Conservation (phyloP, 2,113 vertebrate genomes). For the Apodemus sylvaticus region DNA sequence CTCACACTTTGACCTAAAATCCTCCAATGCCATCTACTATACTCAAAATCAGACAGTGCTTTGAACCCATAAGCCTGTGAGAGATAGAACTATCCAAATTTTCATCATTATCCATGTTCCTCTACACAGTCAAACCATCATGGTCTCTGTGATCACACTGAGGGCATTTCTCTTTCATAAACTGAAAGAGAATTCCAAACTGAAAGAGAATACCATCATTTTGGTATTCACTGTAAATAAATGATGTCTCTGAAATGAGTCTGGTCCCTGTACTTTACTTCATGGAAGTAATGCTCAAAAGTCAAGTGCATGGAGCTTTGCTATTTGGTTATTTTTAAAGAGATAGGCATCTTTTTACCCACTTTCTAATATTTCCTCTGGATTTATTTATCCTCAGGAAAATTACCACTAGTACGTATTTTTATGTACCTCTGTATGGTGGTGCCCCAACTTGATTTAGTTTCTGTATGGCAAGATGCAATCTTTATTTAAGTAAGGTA, state of each 20-base stretch:
- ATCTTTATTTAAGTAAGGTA: neutral
- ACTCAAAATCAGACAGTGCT: neutral
- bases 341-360: neutral
- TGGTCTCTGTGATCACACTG: neutral
- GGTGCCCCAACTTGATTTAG: neutral
- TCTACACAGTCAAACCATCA: neutral
- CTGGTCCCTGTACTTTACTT: neutral
- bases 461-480: neutral
- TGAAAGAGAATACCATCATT: too few species aligned
- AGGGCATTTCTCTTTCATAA: neutral
- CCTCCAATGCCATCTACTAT: neutral
- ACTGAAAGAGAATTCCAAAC: too few species aligned
- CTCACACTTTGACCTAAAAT: neutral
- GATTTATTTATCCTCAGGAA: neutral
- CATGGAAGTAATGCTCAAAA: neutral
- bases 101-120: neutral
- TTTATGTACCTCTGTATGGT: neutral
- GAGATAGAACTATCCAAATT: neutral
- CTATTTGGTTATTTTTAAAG: neutral
- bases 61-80: neutral
- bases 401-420: neutral
- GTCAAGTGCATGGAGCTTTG: neutral
- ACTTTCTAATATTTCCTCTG: neutral
- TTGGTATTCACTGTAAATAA: neutral
- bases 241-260: neutral